Conservation (phyloP, 2,888 invertebrate species). For the Harpalus rubripes region DNA sequence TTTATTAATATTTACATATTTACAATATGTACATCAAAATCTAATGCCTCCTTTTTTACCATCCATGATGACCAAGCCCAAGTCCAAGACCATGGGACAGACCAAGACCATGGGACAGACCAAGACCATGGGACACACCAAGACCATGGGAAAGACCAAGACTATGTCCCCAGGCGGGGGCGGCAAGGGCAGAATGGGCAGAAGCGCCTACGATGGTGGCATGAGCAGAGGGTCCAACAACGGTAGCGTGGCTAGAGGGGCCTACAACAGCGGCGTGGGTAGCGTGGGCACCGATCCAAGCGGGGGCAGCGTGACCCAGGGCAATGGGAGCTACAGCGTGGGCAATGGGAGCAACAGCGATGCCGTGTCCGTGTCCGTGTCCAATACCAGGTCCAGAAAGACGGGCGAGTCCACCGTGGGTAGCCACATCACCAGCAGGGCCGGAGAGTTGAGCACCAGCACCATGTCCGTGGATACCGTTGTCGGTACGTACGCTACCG, state of each 20-base stretch:
- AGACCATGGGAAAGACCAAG: background rate
- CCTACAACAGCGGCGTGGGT: slow-evolving; percentile 1
- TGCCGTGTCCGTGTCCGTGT: slow-evolving; percentile 4
- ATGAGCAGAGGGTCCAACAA: background rate
- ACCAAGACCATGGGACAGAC: slow-evolving; percentile 1
- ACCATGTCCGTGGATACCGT: slow-evolving; percentile 25
- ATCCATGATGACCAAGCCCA: slow-evolving; percentile 5
- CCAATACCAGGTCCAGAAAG: slow-evolving; percentile 1
- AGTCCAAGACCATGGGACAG: slow-evolving; percentile 5
- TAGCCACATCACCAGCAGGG: slow-evolving; percentile 18
- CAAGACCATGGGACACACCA: background rate
- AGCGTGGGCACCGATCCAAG: background rate
- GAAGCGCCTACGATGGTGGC: background rate
- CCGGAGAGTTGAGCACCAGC: slow-evolving; percentile 12
- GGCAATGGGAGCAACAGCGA: background rate
- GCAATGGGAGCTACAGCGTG: background rate
- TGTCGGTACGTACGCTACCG: slow-evolving; percentile 51
- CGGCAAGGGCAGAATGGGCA: background rate
- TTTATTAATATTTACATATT: background rate
- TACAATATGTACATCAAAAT: slow-evolving; percentile 20
- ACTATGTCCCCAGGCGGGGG: background rate
- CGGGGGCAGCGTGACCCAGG: background rate
- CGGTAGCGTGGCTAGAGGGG: background rate
- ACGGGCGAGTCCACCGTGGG: slow-evolving; percentile 68
- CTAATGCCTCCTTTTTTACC: background rate